Percentiles rank a stretch among this genome's conserved stretches.
Evolutionary conservation across 2,797 vertebrate species (phyloP).

Genomic region (Percopsis omiscomaycus): DNA sequence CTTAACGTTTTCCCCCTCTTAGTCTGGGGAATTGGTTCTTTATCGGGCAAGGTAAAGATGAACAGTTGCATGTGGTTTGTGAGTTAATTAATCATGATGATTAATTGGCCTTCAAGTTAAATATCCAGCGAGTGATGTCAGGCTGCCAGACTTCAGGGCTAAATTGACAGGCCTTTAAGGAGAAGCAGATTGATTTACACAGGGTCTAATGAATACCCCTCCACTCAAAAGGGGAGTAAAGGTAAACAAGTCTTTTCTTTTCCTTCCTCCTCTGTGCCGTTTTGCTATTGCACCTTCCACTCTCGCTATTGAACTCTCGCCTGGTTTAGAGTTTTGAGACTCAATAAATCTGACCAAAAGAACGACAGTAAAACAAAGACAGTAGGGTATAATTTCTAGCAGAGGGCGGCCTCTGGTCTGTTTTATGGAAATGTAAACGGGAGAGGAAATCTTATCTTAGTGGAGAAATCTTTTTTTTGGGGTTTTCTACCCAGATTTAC

Average conservation of each 20-base stretch:
- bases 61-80: constrained; percentile 82
- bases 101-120: constrained; percentile 86
- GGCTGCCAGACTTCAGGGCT: constrained; percentile 79
- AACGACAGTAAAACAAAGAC: not conserved
- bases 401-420: not conserved
- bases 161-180: constrained; percentile 84
- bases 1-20: constrained; percentile 15
- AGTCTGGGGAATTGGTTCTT: constrained; percentile 41
- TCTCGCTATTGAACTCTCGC: constrained; percentile 42
- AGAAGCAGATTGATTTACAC: constrained; percentile 85
- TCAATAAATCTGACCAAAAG: constrained; percentile 15
- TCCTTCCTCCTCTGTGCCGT: constrained; percentile 54
- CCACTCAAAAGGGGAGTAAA: constrained; percentile 75
- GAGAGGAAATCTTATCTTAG: not conserved
- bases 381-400: not conserved
- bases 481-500: constrained; percentile 31
- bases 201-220: constrained; percentile 80
- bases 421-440: not conserved
- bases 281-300: constrained; percentile 37
- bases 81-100: constrained; percentile 86
- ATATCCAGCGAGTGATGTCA: constrained; percentile 84
- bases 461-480: not conserved
- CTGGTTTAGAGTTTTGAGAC: constrained; percentile 30
- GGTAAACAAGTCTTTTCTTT: constrained; percentile 77
- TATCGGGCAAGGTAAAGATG: constrained; percentile 63